Evolutionary conservation across 2,113 vertebrate genomes (phyloP).

Genomic region (Neodon shergylaensis): DNA sequence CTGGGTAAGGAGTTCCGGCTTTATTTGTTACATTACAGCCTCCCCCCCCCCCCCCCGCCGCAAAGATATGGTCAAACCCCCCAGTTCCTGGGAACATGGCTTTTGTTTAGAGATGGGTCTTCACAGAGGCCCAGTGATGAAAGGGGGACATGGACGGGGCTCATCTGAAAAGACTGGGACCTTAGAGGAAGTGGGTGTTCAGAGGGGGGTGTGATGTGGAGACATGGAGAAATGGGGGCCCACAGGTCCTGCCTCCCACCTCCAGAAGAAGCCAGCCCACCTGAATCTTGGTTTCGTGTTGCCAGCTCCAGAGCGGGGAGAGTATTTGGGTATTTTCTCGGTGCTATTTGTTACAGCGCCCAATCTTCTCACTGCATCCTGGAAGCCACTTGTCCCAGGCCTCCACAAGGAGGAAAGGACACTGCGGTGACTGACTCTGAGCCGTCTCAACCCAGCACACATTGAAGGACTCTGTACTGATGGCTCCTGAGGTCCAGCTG

Average conservation of each 20-base stretch:
- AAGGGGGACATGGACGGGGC: too few relatives aligned
- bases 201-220: rapidly evolving
- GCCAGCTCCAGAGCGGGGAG: background rate
- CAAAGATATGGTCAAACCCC: too few relatives aligned
- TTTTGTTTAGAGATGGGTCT: background rate
- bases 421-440: rapidly evolving
- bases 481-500: background rate
- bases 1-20: background rate
- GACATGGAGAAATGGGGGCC: background rate
- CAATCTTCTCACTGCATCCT: background rate
- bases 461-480: rapidly evolving
- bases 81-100: background rate
- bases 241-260: background rate
- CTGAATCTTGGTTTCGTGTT: background rate
- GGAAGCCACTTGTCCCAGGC: background rate
- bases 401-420: too few relatives aligned
- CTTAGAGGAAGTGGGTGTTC: background rate
- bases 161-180: background rate
- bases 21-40: background rate
- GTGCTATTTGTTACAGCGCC: rapidly evolving
- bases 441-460: background rate
- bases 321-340: rapidly evolving
- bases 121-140: background rate
- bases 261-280: rapidly evolving
- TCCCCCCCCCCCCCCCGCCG: too few relatives aligned